Evolutionary conservation across 2,888 invertebrate genomes (phyloP).

Genomic region (Campoplex capitator): DNA sequence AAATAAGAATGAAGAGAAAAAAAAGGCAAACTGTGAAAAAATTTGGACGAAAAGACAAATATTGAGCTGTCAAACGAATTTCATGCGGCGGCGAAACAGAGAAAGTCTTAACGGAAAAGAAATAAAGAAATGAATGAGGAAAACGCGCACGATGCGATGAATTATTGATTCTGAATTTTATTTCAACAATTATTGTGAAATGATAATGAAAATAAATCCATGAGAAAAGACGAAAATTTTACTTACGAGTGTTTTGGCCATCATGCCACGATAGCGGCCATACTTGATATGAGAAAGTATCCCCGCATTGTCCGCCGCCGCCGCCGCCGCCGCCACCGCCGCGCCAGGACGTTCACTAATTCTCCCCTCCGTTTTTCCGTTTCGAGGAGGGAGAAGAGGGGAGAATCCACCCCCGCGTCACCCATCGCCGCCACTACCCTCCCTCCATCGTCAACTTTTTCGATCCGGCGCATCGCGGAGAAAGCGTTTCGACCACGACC

Average conservation of each 20-base stretch:
- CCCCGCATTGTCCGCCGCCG: conserved; percentile 81
- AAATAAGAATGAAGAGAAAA: background rate
- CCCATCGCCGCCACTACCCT: conserved; percentile 77
- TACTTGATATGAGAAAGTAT: conserved; percentile 85
- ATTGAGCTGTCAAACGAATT: background rate
- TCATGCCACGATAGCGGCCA: conserved; percentile 85
- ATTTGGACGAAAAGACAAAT: background rate
- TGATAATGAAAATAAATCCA: background rate
- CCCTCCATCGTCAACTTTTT: conserved; percentile 67
- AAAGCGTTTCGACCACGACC: conserved; percentile 2
- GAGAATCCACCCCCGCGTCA: conserved; percentile 77
- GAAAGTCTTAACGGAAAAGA: no score
- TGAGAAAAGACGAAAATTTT: conserved; percentile 64
- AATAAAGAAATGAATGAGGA: no score
- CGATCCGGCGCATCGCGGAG: conserved; percentile 28
- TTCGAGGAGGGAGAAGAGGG: no score
- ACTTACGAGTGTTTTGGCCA: conserved; percentile 85
- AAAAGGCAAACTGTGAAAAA: background rate
- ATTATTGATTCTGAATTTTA: background rate
- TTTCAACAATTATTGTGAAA: background rate
- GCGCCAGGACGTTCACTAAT: conserved; percentile 83
- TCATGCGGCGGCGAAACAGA: background rate
- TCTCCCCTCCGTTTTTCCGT: conserved; percentile 74
- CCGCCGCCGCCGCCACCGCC: no score
- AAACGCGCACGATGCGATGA: no score